A percentile compares a stretch with the other conserved stretches of the same genome.
phyloP scores from a whole-genome alignment of 92 coral and sea anemone genomes.

The Phymanthus crucifer region DNA sequence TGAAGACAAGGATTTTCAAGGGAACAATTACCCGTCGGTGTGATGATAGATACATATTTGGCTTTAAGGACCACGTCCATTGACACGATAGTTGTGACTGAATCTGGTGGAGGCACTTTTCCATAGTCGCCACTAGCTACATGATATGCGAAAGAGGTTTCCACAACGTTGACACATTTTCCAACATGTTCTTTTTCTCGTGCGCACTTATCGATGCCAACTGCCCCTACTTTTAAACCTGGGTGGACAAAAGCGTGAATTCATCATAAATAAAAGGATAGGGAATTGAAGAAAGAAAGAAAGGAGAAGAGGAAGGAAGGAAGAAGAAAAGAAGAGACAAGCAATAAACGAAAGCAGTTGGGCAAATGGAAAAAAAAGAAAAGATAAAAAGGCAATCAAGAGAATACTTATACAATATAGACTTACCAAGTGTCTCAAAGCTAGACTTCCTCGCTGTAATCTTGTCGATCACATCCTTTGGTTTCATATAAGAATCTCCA shows the following conservation, averaged over 20 bases:
- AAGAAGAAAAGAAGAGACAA: not conserved
- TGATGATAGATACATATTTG: constrained; percentile 56
- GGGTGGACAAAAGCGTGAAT: not conserved
- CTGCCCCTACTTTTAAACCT: constrained; percentile 64
- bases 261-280: not conserved
- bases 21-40: constrained; percentile 45
- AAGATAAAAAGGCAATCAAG: not conserved
- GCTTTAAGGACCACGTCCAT: constrained; percentile 68
- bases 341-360: not conserved
- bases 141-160: constrained; percentile 60
- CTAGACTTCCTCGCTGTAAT: constrained; percentile 34
- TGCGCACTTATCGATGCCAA: constrained; percentile 90
- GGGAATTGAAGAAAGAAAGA: not conserved
- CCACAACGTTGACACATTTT: constrained; percentile 67
- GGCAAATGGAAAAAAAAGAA: not conserved
- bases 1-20: constrained; percentile 58
- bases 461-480: constrained; percentile 35
- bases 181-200: constrained; percentile 77
- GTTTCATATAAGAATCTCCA: constrained; percentile 35
- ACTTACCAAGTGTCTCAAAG: constrained; percentile 55
- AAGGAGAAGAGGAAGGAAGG: not conserved
- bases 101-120: constrained; percentile 65
- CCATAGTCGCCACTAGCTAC: constrained; percentile 95
- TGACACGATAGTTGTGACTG: constrained; percentile 72
- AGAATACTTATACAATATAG: not conserved